Evolutionary conservation across 2,113 vertebrate genomes (phyloP), one percentile per base, ranked within the genome.

Genomic region (Steatornis caripensis): DNA sequence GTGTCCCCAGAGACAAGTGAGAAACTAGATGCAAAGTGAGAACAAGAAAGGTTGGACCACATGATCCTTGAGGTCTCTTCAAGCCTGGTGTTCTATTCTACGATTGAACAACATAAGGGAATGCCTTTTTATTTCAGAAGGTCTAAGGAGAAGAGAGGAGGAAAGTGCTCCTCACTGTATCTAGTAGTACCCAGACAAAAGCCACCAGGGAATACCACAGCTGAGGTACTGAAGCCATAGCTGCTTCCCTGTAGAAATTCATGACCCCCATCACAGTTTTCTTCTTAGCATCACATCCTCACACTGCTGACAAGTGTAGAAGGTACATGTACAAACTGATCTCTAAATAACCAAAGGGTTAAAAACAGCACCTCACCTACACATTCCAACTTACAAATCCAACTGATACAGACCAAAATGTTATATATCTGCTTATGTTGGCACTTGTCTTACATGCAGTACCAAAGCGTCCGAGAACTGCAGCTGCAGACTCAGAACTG

Each of bases 381-480:
- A 60, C 3, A 8, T 68, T 85, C 70, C 36, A 71, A 6, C 15
- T 55, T 22, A 23, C 70, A 80, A 45, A 93, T 37, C 18, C 36
- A 53, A 23, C 8, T 54, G 23, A 62, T 18, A 84, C 1, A 78
- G 37, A 84, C 49, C 36, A 78, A 41, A 84, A 62, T 13, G 36
- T 41, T 46, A 51, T 2, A 0, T 27, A 46, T 57, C 9, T 70
- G n/a, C 12, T 32, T 43, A n/a, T 2, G 1, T 10, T 70, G 48
- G 39, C 48, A 43, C 14, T 55, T 66, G n/a, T 20, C 34, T 83
- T 16, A 23, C 0, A 0, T 22, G 29, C 21, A 46, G n/a, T 80
- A 78, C 32, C 36, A 8, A 79, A 83, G 60, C 16, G 79, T 26
- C 62, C 11, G 29, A 0, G 2, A 87, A 68, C 48, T 43, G n/a